Evolutionary conservation across 2,888 invertebrate genomes (phyloP), one percentile per base, ranked within the genome.

Genomic region (Dioctria rufipes): DNA sequence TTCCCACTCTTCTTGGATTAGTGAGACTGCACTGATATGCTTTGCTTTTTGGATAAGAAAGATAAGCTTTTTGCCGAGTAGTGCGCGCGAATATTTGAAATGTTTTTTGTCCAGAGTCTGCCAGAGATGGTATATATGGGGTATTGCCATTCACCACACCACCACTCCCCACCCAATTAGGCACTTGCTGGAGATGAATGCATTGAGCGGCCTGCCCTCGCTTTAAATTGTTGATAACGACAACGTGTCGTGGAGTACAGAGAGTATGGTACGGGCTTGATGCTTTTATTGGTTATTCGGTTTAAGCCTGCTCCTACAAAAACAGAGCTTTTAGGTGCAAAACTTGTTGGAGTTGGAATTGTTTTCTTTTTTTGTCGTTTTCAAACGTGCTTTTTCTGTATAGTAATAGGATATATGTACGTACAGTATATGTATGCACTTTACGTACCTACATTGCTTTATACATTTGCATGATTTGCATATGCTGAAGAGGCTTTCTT

Each of bases 401-500:
- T n/a, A n/a, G n/a, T n/a, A n/a, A n/a, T n/a, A n/a, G n/a, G n/a
- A n/a, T n/a, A n/a, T n/a, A n/a, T n/a, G n/a, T n/a, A n/a, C n/a
- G n/a, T n/a, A n/a, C n/a, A 25, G 25, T 25, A 25, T 25, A 25
- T 25, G 25, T n/a, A n/a, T n/a, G 37, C 63, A 61, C 39, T 61
- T 39, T 39, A 39, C 61, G 37, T 37, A 42, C 40, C 42, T 11
- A n/a, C n/a, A n/a, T n/a, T 40, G 11, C 42, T 65, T 40, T 65
- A 42, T 42, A 42, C 65, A 65, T 40, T 65, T 65, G 42, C 65
- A n/a, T 40, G n/a, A 11, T 37, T 25, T 9, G 69, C 4, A 13
- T 49, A 51, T 69, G 69, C 69, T 37, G 69, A 37, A 49, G 54
- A 49, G 37, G 13, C 37, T 51, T 43, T 49, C 46, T 49, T 49